Percentiles rank a stretch among this genome's conserved stretches.
phyloP scores from a whole-genome alignment of 2,113 vertebrate species.

The Podarcis muralis region DNA sequence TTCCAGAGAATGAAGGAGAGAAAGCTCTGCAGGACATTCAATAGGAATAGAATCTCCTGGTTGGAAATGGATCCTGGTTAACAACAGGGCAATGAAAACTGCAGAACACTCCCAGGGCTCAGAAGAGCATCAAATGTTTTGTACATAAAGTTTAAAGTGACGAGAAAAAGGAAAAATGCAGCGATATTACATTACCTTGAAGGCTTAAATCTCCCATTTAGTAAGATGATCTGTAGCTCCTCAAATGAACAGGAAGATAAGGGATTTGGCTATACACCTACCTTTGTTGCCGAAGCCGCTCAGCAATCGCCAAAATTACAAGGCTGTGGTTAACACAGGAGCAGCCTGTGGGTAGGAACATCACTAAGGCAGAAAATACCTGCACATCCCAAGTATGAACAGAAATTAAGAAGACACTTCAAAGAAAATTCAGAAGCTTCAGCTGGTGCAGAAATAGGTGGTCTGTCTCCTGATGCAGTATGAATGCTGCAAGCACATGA shows the following conservation, averaged over 20 bases:
- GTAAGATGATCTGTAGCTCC: conserved; percentile 18
- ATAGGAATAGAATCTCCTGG: neutral
- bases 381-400: neutral
- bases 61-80: neutral
- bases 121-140: neutral
- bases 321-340: conserved; percentile 48
- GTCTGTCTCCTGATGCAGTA: neutral
- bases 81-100: neutral
- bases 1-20: neutral
- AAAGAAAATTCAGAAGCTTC: too few species aligned
- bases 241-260: neutral
- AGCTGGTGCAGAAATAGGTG: neutral
- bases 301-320: conserved; percentile 37
- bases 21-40: neutral
- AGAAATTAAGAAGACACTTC: neutral
- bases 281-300: conserved; percentile 58
- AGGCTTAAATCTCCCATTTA: conserved; percentile 27
- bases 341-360: conserved; percentile 37
- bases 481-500: neutral
- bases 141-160: neutral
- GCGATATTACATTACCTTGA: conserved; percentile 21
- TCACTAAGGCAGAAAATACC: conserved; percentile 6
- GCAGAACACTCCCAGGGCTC: neutral
- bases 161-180: conserved; percentile 11
- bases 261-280: conserved; percentile 43